Base-by-base conservation (phyloP, 2,113 vertebrate species). In the Cinclus cinclus region DNA sequence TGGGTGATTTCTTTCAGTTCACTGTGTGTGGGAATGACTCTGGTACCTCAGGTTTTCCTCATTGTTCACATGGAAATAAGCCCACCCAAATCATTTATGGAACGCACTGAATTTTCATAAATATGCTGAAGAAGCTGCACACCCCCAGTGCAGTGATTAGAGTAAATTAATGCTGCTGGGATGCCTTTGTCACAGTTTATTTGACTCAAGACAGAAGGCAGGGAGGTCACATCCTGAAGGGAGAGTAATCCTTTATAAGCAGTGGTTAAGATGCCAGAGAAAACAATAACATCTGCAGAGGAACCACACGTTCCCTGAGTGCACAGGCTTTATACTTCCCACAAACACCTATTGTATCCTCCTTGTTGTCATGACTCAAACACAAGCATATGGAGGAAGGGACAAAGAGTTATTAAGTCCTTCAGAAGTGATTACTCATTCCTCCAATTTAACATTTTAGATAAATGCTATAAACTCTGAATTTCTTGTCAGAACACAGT, bases 281-380 rank as follows among this genome's bases (percentile, higher is more conserved):
- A 87, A 80, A 87, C 59, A 71, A 41, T n/a, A 95, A 86, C 88
- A 95, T 92, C 89, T 95, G 89, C 62, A 85, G 80, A 82, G 42
- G 49, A 95, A 42, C 46, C 37, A 73, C 30, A 62, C 0, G 0
- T 55, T 87, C 78, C 68, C 63, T 6, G 41, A 64, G 63, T 2
- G 0, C 5, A 2, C 14, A 0, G 47, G 65, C 83, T 94, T 85
- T 80, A 25, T 81, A 53, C 58, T 62, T 94, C 85, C 81, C 86
- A 93, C 76, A 89, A 74, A 89, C n/a, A 78, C 59, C 80, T 95
- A 52, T 73, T 92, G 93, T 86, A 69, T 53, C 81, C 62, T 83
- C 49, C 64, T 89, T 86, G 71, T 65, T 81, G 44, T 74, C 60
- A 64, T 91, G 93, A 90, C 83, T 94, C 88, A 91, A 75, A 75